Evolutionary conservation across 1,140 invertebrate species (phyloP), one percentile per base, ranked within the genome.

Genomic region (Himalopsyche phryganea): DNA sequence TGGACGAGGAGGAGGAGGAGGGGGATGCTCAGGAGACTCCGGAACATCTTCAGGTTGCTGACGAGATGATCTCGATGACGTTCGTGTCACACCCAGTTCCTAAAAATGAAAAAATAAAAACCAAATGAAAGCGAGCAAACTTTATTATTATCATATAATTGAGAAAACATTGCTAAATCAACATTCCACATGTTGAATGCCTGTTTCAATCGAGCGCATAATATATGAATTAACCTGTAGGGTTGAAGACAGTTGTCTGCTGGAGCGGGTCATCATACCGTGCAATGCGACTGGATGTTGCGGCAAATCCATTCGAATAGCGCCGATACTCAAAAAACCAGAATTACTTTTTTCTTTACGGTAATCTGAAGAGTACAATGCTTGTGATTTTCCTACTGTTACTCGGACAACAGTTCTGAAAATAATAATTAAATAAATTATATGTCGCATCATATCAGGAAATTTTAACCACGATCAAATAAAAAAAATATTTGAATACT

Each of bases 281-380:
- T 98, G 96, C 49, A 98, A 77, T 20, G 91, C 93, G 0, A 97
- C 92, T 0, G 96, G 95, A 80, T 98, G 95, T 70, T 98, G 94
- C 1, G 96, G 96, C 68, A 98, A 95, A 71, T 97, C 92, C 46
- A 98, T 87, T 63, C 91, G 86, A 0, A 98, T 89, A 28, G 89
- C 85, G 0, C 94, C 94, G 42, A 98, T 83, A 4, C 90, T 92
- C 0, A 95, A 70, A 45, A 97, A 76, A 7, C 89, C 91, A 19
- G 90, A 92, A 68, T 95, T 95, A 40, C 36, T 61, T 67, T 89
- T 89, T 69, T 92, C 89, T 52, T 83, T 80, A 13, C 87, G 80
- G 49, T 85, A 84, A 14, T 92, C 80, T 68, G 87, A 92, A 2
- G 91, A 92, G 71, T 96, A 95, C 7, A 97, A 75, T 5, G 90